These are phyloP conservation scores for Actinia tenebrosa DNA, from an alignment of 64 coral and sea anemone genomes.

Conservation along the genomic window DNA sequence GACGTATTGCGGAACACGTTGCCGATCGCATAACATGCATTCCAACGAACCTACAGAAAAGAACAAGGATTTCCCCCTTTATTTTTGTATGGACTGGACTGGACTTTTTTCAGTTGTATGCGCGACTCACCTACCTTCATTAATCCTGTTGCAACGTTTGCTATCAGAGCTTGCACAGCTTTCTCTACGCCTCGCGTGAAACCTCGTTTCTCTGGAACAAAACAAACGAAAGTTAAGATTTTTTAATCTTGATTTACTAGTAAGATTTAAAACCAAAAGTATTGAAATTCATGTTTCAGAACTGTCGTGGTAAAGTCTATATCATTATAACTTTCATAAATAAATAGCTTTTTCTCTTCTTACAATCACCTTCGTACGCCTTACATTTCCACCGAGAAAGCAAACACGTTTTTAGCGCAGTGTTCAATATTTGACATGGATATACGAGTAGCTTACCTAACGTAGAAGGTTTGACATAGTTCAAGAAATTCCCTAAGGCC, in stretches of 20 bases:
- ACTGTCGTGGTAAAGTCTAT: no score
- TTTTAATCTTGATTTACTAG: no score
- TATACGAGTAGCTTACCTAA: conserved; percentile 36
- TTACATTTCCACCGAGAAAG: no score
- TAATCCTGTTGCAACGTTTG: conserved; percentile 47
- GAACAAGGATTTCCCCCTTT: background rate
- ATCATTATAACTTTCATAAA: no score
- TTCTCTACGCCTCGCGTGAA: conserved; percentile 57
- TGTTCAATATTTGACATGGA: no score
- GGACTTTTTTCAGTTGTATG: no score
- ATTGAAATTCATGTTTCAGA: no score
- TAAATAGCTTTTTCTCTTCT: no score
- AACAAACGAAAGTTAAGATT: background rate
- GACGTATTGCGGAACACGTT: conserved; percentile 81
- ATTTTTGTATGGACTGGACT: background rate
- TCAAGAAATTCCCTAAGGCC: conserved; percentile 82
- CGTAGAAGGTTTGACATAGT: conserved; percentile 53
- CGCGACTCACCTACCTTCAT: conserved; percentile 55
- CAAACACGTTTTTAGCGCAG: no score
- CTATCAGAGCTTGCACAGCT: conserved; percentile 61
- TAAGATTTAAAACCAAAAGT: no score
- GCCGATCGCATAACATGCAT: conserved; percentile 93
- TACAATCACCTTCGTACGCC: no score
- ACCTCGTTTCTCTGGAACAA: conserved; percentile 63
- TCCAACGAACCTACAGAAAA: conserved; percentile 80